A percentile compares a stretch with the other conserved stretches of the same genome.
Evolutionary conservation across 2,888 invertebrate genomes (phyloP).

Genomic region (Autographa gamma): DNA sequence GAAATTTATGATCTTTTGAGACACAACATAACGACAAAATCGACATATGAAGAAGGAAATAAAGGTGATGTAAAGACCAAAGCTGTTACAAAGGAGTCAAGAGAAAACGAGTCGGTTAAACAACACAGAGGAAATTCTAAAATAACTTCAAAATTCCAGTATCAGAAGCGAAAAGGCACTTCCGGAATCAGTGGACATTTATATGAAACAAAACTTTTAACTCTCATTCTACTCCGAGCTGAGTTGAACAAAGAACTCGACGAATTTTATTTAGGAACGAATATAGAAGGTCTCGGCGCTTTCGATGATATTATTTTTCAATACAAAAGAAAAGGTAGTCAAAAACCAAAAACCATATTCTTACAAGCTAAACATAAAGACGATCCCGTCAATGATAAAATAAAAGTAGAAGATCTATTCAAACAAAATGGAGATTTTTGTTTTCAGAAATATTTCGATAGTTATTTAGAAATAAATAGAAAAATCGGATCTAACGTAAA

Average conservation of each 20-base stretch:
- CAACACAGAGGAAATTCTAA: not conserved
- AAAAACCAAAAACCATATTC: constrained; percentile 44
- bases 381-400: constrained; percentile 36
- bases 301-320: constrained; percentile 59
- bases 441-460: constrained; percentile 50
- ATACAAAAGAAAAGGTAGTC: constrained; percentile 34
- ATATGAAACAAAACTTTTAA: constrained; percentile 57
- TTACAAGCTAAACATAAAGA: constrained; percentile 58
- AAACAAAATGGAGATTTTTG: constrained; percentile 39
- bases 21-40: not conserved
- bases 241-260: constrained; percentile 38
- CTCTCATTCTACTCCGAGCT: constrained; percentile 50
- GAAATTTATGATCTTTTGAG: constrained; percentile 12
- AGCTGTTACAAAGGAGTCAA: not conserved
- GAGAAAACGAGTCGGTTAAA: not conserved
- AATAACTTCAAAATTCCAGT: constrained; percentile 14
- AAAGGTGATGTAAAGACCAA: not conserved
- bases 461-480: constrained; percentile 41
- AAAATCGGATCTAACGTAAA: constrained; percentile 28
- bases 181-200: constrained; percentile 55
- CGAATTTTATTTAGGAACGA: constrained; percentile 42
- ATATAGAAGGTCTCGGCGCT: constrained; percentile 50
- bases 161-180: constrained; percentile 47
- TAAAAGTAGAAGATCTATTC: constrained; percentile 42
- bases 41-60: not conserved